phyloP scores from a whole-genome alignment of 2,797 vertebrate genomes.

The Rhinatrema bivittatum region DNA sequence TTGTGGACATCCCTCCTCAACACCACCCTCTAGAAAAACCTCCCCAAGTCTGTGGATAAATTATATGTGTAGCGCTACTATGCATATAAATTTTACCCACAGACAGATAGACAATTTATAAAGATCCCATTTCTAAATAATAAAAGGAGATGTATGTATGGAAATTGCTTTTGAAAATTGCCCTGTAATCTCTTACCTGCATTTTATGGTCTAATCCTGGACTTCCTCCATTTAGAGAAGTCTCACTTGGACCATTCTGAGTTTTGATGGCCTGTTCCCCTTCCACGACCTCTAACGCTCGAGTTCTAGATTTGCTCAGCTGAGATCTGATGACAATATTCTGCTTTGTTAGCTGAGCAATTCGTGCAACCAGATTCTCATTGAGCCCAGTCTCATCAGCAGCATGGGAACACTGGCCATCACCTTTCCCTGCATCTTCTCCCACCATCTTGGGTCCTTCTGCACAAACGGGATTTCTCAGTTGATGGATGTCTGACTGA shows the following conservation, averaged over 20 bases:
- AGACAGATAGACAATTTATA: too few species aligned
- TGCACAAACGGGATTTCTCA: neutral
- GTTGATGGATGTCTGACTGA: neutral
- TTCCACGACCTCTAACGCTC: conserved; percentile 23
- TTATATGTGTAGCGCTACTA: too few species aligned
- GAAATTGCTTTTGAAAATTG: too few species aligned
- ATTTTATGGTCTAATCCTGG: conserved; percentile 4
- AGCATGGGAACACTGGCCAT: conserved; percentile 5
- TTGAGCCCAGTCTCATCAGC: conserved; percentile 17
- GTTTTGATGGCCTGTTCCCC: conserved; percentile 19
- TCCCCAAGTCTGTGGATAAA: too few species aligned
- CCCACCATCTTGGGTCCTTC: neutral
- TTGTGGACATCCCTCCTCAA: too few species aligned
- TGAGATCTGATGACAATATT: conserved; percentile 68
- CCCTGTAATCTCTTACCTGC: conserved; percentile 34
- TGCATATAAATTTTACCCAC: too few species aligned
- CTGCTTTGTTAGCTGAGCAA: conserved; percentile 64
- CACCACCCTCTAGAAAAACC: too few species aligned
- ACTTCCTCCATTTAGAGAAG: neutral
- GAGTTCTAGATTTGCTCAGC: conserved; percentile 42
- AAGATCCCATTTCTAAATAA: too few species aligned
- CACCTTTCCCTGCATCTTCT: conserved; percentile 3
- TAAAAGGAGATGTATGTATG: too few species aligned
- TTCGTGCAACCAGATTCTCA: conserved; percentile 57
- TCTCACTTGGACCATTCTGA: too few species aligned